Base-by-base conservation (phyloP, 2,888 invertebrate species). In the Orthosia gracilis region DNA sequence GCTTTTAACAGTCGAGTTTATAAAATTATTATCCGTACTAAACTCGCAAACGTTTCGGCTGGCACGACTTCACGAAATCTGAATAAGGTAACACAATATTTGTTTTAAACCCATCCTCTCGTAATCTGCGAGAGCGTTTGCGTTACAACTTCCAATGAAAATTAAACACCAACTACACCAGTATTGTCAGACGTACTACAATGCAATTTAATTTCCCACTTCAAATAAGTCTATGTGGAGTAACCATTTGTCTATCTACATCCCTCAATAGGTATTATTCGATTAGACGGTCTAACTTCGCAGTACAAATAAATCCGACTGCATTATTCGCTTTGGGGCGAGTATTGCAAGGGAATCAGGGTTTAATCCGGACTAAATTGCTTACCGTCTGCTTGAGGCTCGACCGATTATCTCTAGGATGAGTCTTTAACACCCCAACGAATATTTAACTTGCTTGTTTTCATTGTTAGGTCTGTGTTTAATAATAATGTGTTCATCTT, bases 351-450 rank as follows among this genome's bases (percentile, higher is more conserved):
- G 88, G 86, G 90, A 91, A 90, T 90, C 90, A 86, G 82, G 85
- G 89, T 87, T 90, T 92, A 92, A 92, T 92, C 91, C 90, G 76
- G 84, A 81, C 89, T 91, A 90, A 92, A 92, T 93, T 92, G 91
- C 91, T 92, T 90, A 90, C 90, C 84, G 91, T 91, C 91, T 91
- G 90, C 82, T 85, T 84, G 76, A 80, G 85, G 87, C 85, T 85
- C 80, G 82, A 72, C 75, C 88, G 92, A 92, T 91, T 92, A 92
- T 90, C 84, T 83, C 49, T 63, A 40, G 69, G 82, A 85, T 84
- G 80, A 84, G 86, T 89, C 82, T 86, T 89, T 89, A 89, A 84
- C 89, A 83, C 82, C 69, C 74, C 67, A 23, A 75, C 85, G 85
- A 84, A 87, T 87, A 89, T 89, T 90, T 91, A 91, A 89, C 89